Conservation (phyloP, 2,113 vertebrate species). For the Geococcyx californianus region DNA sequence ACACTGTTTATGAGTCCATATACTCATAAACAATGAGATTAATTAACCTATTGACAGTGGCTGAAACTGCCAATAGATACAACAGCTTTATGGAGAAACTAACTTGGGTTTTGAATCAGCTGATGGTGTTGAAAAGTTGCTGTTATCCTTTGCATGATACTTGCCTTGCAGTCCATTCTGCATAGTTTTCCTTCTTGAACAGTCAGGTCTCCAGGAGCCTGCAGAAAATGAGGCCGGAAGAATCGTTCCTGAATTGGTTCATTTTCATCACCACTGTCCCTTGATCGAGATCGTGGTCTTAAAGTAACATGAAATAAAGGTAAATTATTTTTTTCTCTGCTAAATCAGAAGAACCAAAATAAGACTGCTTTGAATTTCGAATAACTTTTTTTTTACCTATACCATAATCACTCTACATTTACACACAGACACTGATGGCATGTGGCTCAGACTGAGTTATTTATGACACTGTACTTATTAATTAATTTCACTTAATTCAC, state of each 20-base stretch:
- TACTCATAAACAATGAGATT: not conserved
- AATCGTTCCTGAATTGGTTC: constrained; percentile 97
- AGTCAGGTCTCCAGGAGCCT: constrained; percentile 95
- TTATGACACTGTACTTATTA: not conserved
- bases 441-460: not conserved
- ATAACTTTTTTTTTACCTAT: not conserved
- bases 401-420: not conserved
- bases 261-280: constrained; percentile 95
- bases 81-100: not conserved
- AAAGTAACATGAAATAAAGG: constrained; percentile 39
- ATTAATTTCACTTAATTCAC: not conserved
- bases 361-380: not conserved
- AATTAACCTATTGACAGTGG: not conserved
- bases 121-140: not conserved
- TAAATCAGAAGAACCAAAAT: not conserved
- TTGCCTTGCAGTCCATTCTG: constrained; percentile 98
- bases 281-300: constrained; percentile 93
- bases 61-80: not conserved
- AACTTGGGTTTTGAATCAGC: not conserved
- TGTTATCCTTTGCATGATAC: not conserved
- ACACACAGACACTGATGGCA: not conserved
- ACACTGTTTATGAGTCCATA: not conserved
- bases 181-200: constrained; percentile 96
- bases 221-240: constrained; percentile 98
- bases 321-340: not conserved